A percentile compares a stretch with the other conserved stretches of the same genome.
Evolutionary conservation across 1,140 invertebrate species (phyloP).

Genomic region (Heliconius congener): DNA sequence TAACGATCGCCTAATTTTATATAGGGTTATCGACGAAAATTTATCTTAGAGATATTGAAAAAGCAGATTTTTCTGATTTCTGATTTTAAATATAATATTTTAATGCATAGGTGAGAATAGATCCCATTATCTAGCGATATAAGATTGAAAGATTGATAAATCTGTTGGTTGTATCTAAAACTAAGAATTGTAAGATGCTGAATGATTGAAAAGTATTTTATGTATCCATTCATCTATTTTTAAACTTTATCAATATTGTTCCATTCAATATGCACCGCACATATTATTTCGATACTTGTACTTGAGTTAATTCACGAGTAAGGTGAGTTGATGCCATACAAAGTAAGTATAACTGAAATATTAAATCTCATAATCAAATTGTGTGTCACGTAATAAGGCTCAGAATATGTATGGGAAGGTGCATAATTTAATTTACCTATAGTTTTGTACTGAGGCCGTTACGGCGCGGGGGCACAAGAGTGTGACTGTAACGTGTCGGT

Average conservation of each 20-base stretch:
- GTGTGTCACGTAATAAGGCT: constrained; percentile 46
- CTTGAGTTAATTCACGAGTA: constrained; percentile 6
- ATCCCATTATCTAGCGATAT: constrained; percentile 16
- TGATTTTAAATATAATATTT: background rate
- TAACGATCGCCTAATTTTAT: background rate
- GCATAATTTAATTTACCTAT: constrained; percentile 38
- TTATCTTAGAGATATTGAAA: too few species aligned
- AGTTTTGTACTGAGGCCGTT: background rate
- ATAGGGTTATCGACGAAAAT: background rate
- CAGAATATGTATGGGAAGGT: constrained; percentile 28
- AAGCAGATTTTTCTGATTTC: too few species aligned
- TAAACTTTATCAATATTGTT: background rate
- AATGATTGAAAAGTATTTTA: background rate
- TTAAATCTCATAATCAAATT: constrained; percentile 52
- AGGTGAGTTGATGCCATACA: constrained; percentile 43
- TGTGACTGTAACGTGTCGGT: too few species aligned
- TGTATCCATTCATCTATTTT: background rate
- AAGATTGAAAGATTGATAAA: background rate
- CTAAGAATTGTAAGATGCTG: background rate
- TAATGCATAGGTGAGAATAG: constrained; percentile 9
- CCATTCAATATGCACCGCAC: background rate
- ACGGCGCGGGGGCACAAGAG: too few species aligned
- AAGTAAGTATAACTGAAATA: constrained; percentile 45
- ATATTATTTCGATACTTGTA: background rate
- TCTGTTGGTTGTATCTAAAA: background rate